Percentiles rank a stretch among this genome's conserved stretches.
Conservation (phyloP, 2,113 vertebrate genomes). For the Cacatua alba region DNA sequence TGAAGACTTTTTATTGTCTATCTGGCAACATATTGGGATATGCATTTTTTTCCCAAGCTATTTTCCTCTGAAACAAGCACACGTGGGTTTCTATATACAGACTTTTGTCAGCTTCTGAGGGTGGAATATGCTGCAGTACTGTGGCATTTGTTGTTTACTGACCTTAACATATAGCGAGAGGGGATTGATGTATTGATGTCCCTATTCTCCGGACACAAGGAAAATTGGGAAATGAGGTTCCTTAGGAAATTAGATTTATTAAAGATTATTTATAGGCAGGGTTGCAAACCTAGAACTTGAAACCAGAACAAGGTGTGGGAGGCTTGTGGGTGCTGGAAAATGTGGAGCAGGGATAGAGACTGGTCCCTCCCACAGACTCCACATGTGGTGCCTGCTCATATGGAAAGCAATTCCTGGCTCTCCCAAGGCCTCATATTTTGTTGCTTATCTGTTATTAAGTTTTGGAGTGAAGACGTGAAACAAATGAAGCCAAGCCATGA, state of each 20-base stretch:
- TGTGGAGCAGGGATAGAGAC: neutral
- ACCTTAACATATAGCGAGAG: rapidly evolving
- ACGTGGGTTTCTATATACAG: neutral
- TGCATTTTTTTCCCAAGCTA: neutral
- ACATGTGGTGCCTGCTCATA: neutral
- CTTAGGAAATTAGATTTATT: neutral
- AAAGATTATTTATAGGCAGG: neutral
- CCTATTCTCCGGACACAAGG: neutral
- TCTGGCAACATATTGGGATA: neutral
- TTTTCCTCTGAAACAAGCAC: neutral
- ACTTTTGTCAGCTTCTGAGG: neutral
- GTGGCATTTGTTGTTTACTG: neutral
- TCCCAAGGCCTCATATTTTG: neutral
- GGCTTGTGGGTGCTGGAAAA: neutral
- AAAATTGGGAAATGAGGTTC: neutral
- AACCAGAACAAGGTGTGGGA: rapidly evolving
- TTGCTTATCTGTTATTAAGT: neutral
- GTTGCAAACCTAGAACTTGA: neutral
- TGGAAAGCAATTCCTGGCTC: neutral
- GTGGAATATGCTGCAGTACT: neutral
- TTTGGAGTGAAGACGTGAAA: neutral
- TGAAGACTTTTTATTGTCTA: neutral
- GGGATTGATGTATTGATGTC: neutral
- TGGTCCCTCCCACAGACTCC: neutral
- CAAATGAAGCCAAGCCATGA: neutral